A percentile compares a stretch with the other conserved stretches of the same genome.
Conservation (phyloP, 2,113 vertebrate species). For the Hypomesus transpacificus region DNA sequence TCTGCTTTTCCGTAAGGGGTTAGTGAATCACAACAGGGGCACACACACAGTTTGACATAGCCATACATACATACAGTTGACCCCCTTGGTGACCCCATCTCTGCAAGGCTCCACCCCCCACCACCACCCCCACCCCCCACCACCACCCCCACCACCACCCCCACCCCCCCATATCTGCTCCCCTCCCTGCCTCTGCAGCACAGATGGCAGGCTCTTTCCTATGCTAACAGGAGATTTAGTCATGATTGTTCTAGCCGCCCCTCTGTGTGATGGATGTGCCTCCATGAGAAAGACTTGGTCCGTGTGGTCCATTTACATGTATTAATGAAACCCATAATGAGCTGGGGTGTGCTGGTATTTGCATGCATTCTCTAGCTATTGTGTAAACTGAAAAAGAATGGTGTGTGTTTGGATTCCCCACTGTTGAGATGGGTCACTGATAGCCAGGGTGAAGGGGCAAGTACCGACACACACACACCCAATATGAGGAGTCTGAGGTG, state of each 20-base stretch:
- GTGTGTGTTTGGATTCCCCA: constrained; percentile 20
- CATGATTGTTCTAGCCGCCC: constrained; percentile 63
- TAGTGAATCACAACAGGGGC: no score
- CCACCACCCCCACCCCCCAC: constrained; percentile 40
- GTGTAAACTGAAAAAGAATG: constrained; percentile 69
- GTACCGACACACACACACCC: constrained; percentile 44
- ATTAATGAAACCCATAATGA: constrained; percentile 77
- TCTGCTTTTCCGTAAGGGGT: no score
- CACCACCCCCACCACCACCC: no score
- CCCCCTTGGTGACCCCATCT: constrained; percentile 40
- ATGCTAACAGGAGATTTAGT: constrained; percentile 70
- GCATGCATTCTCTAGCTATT: constrained; percentile 69
- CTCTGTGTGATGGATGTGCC: constrained; percentile 58
- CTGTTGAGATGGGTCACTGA: constrained; percentile 48
- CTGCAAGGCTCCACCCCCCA: constrained; percentile 29
- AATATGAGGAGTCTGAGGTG: no score
- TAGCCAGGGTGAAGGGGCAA: constrained; percentile 13
- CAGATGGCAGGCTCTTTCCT: constrained; percentile 72
- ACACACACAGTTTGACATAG: no score
- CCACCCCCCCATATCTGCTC: constrained; percentile 48
- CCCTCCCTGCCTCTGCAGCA: constrained; percentile 48
- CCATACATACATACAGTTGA: neutral
- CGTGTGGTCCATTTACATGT: constrained; percentile 71
- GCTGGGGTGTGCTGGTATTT: constrained; percentile 62
- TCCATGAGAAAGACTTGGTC: constrained; percentile 63